Percentiles rank a stretch among this genome's conserved stretches.
Evolutionary conservation across 2,113 vertebrate genomes (phyloP).

Genomic region (Sinocyclocheilus maitianheensis): DNA sequence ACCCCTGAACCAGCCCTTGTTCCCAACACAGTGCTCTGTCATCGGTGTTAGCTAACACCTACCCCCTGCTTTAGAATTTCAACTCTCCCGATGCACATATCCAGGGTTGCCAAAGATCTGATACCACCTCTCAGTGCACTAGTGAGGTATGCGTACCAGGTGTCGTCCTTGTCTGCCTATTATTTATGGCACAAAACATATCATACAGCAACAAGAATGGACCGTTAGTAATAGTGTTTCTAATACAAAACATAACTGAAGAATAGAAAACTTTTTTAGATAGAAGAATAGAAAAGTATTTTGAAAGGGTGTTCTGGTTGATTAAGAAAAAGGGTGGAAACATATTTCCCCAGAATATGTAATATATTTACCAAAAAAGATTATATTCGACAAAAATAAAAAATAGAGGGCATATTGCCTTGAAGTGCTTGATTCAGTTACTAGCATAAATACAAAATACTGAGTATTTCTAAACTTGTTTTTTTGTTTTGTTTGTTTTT

Average conservation of each 20-base stretch:
- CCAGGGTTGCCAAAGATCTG: conserved; percentile 35
- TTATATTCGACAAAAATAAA: no score
- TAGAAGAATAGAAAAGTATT: background rate
- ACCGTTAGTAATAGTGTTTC: background rate
- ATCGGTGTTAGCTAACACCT: conserved; percentile 68
- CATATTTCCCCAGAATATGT: background rate
- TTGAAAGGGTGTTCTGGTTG: background rate
- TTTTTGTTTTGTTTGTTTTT: no score
- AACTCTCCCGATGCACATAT: background rate
- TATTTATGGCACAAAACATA: conserved; percentile 29
- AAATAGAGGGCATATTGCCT: no score
- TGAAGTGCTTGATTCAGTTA: no score
- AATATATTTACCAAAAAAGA: no score
- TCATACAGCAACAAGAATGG: background rate
- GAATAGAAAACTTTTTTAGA: background rate
- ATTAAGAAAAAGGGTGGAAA: background rate
- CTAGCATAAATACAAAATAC: no score
- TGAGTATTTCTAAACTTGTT: no score
- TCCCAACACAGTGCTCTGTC: conserved; percentile 65
- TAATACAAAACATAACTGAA: background rate
- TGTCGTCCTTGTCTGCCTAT: conserved; percentile 30
- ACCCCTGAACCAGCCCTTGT: conserved; percentile 73
- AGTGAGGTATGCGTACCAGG: conserved; percentile 2
- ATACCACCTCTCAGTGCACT: conserved; percentile 26
- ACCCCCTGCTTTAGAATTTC: background rate